Percentiles rank a stretch among this genome's conserved stretches.
Conservation (phyloP, 2,797 vertebrate species). For the Pterois miles region DNA sequence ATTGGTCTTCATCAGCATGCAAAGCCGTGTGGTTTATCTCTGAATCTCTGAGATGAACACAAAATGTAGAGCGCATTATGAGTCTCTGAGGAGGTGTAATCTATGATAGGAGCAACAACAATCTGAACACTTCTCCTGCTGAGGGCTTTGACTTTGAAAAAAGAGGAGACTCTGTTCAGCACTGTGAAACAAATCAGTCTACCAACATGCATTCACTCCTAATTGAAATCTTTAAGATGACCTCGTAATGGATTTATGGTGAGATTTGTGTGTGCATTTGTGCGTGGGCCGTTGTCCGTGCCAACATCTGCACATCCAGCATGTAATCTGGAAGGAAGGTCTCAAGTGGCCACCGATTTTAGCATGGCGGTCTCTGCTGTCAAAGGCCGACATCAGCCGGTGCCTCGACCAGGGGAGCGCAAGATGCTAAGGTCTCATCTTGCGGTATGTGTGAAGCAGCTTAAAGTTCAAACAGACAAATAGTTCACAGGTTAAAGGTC, state of each 20-base stretch:
- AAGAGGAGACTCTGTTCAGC: constrained; percentile 19
- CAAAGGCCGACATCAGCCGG: neutral
- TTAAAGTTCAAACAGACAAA: constrained; percentile 20
- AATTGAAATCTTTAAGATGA: constrained; percentile 25
- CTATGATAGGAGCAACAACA: constrained; percentile 59
- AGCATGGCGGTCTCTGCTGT: constrained; percentile 9
- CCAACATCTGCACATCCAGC: constrained; percentile 39
- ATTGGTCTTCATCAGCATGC: constrained; percentile 58
- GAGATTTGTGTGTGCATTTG: constrained; percentile 8
- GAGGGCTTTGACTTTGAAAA: constrained; percentile 19
- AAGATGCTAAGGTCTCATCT: neutral
- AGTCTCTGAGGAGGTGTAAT: constrained; percentile 70
- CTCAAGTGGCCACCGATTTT: constrained; percentile 40
- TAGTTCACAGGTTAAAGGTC: constrained; percentile 32
- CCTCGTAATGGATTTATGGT: neutral
- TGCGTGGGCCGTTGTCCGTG: neutral
- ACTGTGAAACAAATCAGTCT: constrained; percentile 14
- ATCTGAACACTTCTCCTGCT: constrained; percentile 40
- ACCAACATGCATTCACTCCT: constrained; percentile 3
- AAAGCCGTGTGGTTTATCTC: constrained; percentile 66
- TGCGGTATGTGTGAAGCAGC: constrained; percentile 3
- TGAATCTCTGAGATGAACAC: constrained; percentile 63
- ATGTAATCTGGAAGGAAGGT: constrained; percentile 35
- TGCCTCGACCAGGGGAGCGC: neutral
- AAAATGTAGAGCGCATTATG: constrained; percentile 58